Evolutionary conservation across 2,797 vertebrate genomes (phyloP), one percentile per base, ranked within the genome.

Genomic region (Alfaro cultratus): DNA sequence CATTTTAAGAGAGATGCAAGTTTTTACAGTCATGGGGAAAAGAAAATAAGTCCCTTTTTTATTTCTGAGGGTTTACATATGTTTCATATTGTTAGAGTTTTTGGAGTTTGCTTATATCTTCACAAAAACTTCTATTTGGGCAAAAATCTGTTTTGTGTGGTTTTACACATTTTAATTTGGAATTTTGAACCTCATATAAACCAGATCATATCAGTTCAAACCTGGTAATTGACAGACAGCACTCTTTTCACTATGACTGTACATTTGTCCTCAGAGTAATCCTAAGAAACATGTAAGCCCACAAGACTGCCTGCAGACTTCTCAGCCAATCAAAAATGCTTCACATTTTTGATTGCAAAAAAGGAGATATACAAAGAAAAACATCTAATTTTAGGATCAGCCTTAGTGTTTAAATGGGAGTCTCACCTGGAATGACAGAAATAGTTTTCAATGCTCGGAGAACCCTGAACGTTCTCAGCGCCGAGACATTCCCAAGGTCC

Each of bases 351-450:
- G 95, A 96, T 97, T 90, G 85, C 93, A 13, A 86, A 87, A 90
- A 94, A 91, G 85, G 71, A 84, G 85, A 88, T 89, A 15, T 34
- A 76, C 80, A 91, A 76, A 8, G 81, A 80, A 79, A 71, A 53
- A 74, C 85, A 73, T 86, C 83, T 87, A 85, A 85, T 49, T 87
- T 87, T 91, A 88, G 94, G 91, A 92, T 95, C 96, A 95, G 96
- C 95, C 95, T 96, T 93, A 93, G 95, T 93, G 96, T 96, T 94
- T 95, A 96, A 97, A 95, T 91, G 93, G 92, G 95, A 93, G 95
- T 97, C 99, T 99, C 98, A 99, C 98, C 98, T 99, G 99, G 99
- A 97, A 99, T 99, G 94, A 99, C 99, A 98, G 99, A 98, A 97
- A 99, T 98, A 95, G 99, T 99, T 99, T 99, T 99, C 97, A 99